Percentiles rank a stretch among this genome's conserved stretches.
Conservation (phyloP, 2,888 invertebrate genomes). For the Drosophila cyrtoloma region DNA sequence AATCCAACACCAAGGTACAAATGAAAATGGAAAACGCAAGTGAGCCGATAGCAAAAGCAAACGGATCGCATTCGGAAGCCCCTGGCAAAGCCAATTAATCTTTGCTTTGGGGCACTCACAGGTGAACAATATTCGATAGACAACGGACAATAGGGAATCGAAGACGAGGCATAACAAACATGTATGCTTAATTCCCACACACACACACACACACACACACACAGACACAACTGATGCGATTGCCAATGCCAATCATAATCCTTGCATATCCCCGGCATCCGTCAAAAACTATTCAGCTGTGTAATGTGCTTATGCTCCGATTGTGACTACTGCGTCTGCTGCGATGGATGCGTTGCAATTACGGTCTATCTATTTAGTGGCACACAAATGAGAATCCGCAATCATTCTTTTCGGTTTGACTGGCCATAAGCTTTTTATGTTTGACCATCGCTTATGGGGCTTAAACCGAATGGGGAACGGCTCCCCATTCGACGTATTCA, state of each 20-base stretch:
- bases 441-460: background rate
- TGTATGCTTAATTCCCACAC: constrained; percentile 1
- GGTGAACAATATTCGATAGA: constrained; percentile 14
- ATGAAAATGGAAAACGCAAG: constrained; percentile 30
- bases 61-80: constrained; percentile 60
- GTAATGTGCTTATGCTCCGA: constrained; percentile 35
- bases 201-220: background rate
- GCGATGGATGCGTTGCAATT: constrained; percentile 12
- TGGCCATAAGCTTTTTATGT: background rate
- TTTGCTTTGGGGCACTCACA: constrained; percentile 59
- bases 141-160: background rate
- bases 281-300: constrained; percentile 11
- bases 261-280: background rate
- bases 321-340: constrained; percentile 1
- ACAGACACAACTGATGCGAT: constrained; percentile 7
- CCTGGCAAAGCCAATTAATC: constrained; percentile 69
- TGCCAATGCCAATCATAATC: constrained; percentile 56
- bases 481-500: background rate
- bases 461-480: background rate
- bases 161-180: constrained; percentile 16
- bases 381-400: constrained; percentile 6
- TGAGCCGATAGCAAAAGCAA: constrained; percentile 62
- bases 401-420: background rate
- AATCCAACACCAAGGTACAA: background rate
- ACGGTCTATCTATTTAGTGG: constrained; percentile 5